These are phyloP conservation scores for Lepilemur septentrionalis DNA, from an alignment of 2,797 vertebrate species.

Conservation along the genomic window DNA sequence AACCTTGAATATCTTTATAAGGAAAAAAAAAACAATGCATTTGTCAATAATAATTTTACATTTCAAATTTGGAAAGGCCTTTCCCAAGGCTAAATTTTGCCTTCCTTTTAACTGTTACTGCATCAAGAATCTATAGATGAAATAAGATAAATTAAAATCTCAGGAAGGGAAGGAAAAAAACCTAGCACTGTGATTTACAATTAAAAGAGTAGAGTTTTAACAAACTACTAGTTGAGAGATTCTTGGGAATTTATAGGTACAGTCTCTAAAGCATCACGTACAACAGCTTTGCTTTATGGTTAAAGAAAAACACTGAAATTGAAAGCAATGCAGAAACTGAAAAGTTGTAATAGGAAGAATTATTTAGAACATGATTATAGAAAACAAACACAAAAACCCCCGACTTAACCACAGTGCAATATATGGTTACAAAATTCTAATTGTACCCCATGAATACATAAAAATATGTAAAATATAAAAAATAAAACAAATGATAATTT, in stretches of 20 bases:
- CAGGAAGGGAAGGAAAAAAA: not conserved
- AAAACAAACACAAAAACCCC: not conserved
- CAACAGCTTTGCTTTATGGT: not conserved
- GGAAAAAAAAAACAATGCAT: not conserved
- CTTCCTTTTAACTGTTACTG: not conserved
- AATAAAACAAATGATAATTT: not conserved
- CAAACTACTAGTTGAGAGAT: not conserved
- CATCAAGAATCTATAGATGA: not conserved
- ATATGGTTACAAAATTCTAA: not conserved
- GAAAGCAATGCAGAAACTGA: not conserved
- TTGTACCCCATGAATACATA: not conserved
- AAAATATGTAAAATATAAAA: not conserved
- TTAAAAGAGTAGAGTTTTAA: not conserved
- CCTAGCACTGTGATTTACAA: not conserved
- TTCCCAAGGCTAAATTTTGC: not conserved
- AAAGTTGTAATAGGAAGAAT: not conserved
- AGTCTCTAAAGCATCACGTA: not conserved
- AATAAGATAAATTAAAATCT: constrained; percentile 13
- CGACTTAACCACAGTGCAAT: not conserved
- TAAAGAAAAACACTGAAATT: constrained; percentile 42
- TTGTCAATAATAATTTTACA: constrained; percentile 50
- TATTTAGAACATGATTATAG: not conserved
- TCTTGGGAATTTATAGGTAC: not conserved
- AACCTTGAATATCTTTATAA: constrained; percentile 11
- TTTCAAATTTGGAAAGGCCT: constrained; percentile 8